These are phyloP conservation scores for Cryptotis parvus DNA, from an alignment of 2,113 vertebrate genomes.

Conservation along the genomic window DNA sequence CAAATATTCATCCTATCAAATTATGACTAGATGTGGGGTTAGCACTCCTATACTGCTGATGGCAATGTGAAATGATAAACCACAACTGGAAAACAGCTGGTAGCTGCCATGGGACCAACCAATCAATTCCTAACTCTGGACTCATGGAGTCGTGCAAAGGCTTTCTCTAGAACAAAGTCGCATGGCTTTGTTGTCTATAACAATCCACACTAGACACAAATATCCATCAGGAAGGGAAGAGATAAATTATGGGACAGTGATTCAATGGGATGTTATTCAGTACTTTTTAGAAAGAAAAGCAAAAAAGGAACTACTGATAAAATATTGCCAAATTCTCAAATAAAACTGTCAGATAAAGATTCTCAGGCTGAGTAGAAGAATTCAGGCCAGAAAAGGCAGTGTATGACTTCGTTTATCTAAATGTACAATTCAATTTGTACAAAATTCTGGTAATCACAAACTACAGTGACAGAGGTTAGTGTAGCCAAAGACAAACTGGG, in stretches of 20 bases:
- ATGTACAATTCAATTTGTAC: conserved; percentile 31
- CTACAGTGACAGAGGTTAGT: background rate
- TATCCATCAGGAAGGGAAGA: background rate
- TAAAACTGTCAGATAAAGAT: no score
- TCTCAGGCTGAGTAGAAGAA: conserved; percentile 30
- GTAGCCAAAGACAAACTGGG: background rate
- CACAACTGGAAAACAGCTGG: background rate
- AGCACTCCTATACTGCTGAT: background rate
- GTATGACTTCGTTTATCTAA: conserved; percentile 18
- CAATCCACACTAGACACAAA: conserved; percentile 25
- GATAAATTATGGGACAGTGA: background rate
- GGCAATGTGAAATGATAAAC: conserved; percentile 28
- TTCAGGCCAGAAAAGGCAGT: background rate
- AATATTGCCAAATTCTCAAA: background rate
- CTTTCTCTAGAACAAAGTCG: background rate
- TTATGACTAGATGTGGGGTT: background rate
- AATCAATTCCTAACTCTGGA: background rate
- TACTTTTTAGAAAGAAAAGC: background rate
- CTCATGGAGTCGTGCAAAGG: background rate
- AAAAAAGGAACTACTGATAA: background rate
- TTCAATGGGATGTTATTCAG: no score
- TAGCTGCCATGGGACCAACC: background rate
- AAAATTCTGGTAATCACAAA: conserved; percentile 46
- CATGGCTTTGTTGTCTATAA: background rate
- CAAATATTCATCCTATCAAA: conserved; percentile 20